A percentile compares a stretch with the other conserved stretches of the same genome.
phyloP scores from a whole-genome alignment of 1,140 invertebrate species.

The Pseudomyrmex cubaensis region DNA sequence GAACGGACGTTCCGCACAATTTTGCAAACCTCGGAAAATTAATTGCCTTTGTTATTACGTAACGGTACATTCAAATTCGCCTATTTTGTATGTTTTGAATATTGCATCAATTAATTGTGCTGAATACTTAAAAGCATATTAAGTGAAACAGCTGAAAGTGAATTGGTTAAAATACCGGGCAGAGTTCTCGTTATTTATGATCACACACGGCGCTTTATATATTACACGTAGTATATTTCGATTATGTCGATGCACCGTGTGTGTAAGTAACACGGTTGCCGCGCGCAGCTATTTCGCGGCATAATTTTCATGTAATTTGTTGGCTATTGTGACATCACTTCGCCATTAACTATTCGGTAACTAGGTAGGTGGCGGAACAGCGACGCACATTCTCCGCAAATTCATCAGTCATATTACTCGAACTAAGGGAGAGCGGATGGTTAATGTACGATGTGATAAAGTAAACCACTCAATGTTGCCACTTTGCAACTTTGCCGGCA shows the following conservation, averaged over 20 bases:
- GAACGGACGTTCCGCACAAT: constrained; percentile 9
- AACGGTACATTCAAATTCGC: not conserved
- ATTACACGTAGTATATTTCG: not conserved
- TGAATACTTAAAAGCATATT: not conserved
- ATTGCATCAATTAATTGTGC: not conserved
- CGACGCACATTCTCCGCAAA: not conserved
- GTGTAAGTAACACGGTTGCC: not conserved
- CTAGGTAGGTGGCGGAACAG: too few relatives aligned
- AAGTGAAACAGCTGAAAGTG: not conserved
- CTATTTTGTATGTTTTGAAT: not conserved
- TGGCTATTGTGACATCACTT: not conserved
- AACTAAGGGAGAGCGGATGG: not conserved
- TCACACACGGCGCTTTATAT: not conserved
- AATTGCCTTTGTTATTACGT: not conserved
- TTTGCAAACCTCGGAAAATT: constrained; percentile 26
- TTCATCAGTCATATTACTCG: constrained; percentile 5
- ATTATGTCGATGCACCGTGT: not conserved
- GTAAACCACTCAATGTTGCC: not conserved
- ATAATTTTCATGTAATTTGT: constrained; percentile 27
- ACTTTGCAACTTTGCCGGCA: constrained; percentile 20
- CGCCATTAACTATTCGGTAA: constrained; percentile 8
- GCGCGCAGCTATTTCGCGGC: not conserved
- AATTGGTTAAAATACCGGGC: not conserved
- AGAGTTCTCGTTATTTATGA: not conserved
- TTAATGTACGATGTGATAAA: constrained; percentile 31